Evolutionary conservation across 2,888 invertebrate genomes (phyloP).

Genomic region (Lasioglossum leucozonium): DNA sequence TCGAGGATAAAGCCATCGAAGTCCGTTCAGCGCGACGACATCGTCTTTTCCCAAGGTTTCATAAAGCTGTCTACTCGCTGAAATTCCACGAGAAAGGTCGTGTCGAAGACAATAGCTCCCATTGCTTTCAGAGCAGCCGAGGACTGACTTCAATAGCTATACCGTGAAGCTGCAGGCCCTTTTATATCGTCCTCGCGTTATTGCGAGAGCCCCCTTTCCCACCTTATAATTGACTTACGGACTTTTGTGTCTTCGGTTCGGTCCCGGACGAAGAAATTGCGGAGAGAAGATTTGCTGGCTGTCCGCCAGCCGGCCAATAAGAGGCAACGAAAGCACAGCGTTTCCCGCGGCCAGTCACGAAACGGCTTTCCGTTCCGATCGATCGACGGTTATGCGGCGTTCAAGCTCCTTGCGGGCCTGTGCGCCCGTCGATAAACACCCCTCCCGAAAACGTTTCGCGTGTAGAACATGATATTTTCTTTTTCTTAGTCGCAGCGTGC

Average conservation of each 20-base stretch:
- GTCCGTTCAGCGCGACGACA: not conserved
- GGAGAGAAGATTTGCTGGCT: slow-evolving; percentile 66
- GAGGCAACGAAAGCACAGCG: slow-evolving; percentile 43
- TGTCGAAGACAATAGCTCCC: slow-evolving; percentile 34
- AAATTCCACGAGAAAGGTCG: not conserved
- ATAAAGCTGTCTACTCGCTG: slow-evolving; percentile 19
- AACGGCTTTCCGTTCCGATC: slow-evolving; percentile 59
- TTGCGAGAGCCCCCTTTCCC: slow-evolving; percentile 49
- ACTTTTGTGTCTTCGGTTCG: slow-evolving; percentile 55
- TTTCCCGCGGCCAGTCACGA: slow-evolving; percentile 56
- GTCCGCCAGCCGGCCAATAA: slow-evolving; percentile 62
- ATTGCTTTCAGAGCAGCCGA: slow-evolving; percentile 21
- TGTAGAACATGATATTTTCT: not conserved
- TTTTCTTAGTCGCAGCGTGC: not conserved
- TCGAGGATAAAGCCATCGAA: slow-evolving; percentile 1
- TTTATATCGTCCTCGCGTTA: slow-evolving; percentile 55
- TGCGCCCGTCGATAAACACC: slow-evolving; percentile 40
- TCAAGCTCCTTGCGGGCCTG: slow-evolving; percentile 35
- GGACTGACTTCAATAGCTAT: slow-evolving; percentile 18
- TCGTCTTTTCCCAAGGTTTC: slow-evolving; percentile 13
- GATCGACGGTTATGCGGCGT: slow-evolving; percentile 54
- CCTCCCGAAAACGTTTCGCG: slow-evolving; percentile 9
- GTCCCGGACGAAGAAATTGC: slow-evolving; percentile 57
- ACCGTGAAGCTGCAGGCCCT: slow-evolving; percentile 35
- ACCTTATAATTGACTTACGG: slow-evolving; percentile 68